Conservation (phyloP, 1,140 invertebrate species). For the Drosophila truncata region DNA sequence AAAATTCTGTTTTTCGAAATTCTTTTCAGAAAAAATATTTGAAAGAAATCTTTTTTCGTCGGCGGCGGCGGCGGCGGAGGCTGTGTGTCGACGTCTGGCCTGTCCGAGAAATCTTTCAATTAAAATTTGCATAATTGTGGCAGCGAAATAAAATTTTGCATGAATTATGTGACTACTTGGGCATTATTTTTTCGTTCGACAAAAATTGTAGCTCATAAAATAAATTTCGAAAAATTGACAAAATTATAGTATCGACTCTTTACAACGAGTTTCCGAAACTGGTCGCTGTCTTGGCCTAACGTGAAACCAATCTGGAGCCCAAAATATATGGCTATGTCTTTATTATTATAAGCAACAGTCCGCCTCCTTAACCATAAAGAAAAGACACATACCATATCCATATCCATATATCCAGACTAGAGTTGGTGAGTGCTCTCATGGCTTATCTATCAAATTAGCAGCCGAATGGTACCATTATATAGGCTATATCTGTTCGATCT, state of each 20-base stretch:
- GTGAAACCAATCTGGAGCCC: conserved; percentile 71
- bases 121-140: conserved; percentile 82
- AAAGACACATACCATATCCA: conserved; percentile 2
- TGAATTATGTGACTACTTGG: conserved; percentile 83
- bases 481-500: conserved; percentile 48
- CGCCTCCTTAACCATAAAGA: conserved; percentile 37
- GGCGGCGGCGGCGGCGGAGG: conserved; percentile 26
- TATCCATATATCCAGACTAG: neutral
- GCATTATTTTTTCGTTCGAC: conserved; percentile 69
- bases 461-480: conserved; percentile 67
- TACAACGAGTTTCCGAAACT: conserved; percentile 73
- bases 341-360: conserved; percentile 67
- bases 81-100: conserved; percentile 1
- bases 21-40: conserved; percentile 60
- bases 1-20: conserved; percentile 57
- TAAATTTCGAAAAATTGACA: conserved; percentile 80
- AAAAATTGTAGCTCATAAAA: conserved; percentile 80
- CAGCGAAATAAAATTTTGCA: conserved; percentile 72
- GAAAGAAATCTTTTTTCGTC: conserved; percentile 41
- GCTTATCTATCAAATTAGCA: conserved; percentile 79
- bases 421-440: conserved; percentile 23
- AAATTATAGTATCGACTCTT: conserved; percentile 76
- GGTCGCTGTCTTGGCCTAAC: conserved; percentile 67
- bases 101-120: conserved; percentile 73
- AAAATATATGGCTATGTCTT: conserved; percentile 79